Conservation (phyloP, 2,113 vertebrate species). For the Chionodraco myersi region DNA sequence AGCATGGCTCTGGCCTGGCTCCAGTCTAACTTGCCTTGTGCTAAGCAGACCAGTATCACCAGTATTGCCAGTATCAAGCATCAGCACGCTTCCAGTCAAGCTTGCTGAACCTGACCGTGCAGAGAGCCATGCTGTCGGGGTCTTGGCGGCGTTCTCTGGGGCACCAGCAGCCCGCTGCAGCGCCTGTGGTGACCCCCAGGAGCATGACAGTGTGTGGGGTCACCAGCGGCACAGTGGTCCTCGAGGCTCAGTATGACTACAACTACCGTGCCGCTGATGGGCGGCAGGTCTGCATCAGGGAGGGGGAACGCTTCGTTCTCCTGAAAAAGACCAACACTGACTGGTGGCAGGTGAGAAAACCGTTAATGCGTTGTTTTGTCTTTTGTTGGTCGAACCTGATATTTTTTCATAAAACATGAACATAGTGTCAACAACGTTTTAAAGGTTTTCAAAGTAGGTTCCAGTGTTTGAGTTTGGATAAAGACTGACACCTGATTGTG, state of each 20-base stretch:
- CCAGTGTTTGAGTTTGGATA: background rate
- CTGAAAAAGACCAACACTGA: conserved; percentile 89
- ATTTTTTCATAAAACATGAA: background rate
- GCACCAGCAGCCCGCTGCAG: conserved; percentile 51
- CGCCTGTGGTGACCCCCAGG: conserved; percentile 24
- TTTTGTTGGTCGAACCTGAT: rapidly evolving
- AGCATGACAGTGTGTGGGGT: conserved; percentile 69
- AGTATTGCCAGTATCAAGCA: conserved; percentile 7
- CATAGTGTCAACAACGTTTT: background rate
- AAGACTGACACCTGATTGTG: background rate
- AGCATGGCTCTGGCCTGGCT: conserved; percentile 71
- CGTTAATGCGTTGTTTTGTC: background rate
- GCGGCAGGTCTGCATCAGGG: conserved; percentile 85
- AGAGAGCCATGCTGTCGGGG: conserved; percentile 85
- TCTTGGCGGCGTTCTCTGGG: conserved; percentile 78
- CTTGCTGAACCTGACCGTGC: conserved; percentile 61
- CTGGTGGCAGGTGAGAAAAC: conserved; percentile 89
- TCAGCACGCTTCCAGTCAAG: conserved; percentile 11
- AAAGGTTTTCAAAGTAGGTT: background rate
- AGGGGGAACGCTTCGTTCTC: conserved; percentile 90
- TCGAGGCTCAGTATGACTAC: conserved; percentile 89
- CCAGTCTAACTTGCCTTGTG: conserved; percentile 52
- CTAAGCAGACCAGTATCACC: conserved; percentile 21
- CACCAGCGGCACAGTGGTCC: conserved; percentile 77
- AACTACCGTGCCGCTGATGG: conserved; percentile 87